These are phyloP conservation scores for Chloebia gouldiae DNA, from an alignment of 2,113 vertebrate genomes.

Conservation along the genomic window DNA sequence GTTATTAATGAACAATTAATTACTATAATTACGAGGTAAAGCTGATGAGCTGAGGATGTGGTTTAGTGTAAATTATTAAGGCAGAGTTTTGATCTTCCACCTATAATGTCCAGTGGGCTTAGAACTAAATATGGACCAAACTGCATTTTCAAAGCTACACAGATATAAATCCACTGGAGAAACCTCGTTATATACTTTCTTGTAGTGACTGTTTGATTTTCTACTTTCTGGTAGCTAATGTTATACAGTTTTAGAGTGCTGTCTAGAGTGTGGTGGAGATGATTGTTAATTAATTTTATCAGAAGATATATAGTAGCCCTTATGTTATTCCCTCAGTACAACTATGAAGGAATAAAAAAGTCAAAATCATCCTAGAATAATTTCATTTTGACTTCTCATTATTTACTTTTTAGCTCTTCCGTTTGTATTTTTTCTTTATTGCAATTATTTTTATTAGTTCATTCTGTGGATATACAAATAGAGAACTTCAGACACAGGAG, in stretches of 20 bases:
- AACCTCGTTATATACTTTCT: neutral
- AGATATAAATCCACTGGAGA: neutral
- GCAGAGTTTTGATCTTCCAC: neutral
- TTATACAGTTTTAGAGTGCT: neutral
- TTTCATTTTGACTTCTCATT: neutral
- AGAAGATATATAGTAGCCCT: neutral
- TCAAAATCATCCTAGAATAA: neutral
- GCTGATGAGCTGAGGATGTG: neutral
- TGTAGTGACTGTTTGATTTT: neutral
- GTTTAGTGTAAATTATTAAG: neutral
- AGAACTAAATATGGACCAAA: neutral
- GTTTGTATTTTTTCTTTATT: neutral
- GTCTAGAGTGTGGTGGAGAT: neutral
- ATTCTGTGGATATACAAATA: neutral
- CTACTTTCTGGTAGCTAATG: neutral
- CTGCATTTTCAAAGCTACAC: neutral
- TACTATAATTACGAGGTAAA: neutral
- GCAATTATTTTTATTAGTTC: neutral
- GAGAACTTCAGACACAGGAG: neutral
- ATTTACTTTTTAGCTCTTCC: neutral
- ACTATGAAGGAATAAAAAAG: neutral
- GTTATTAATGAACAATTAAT: conserved; percentile 48
- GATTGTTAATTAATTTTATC: neutral
- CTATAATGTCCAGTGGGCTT: neutral
- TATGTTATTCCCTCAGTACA: neutral